A percentile compares a stretch with the other conserved stretches of the same genome.
Conservation (phyloP, 2,888 invertebrate genomes). For the Heliconius erato region DNA sequence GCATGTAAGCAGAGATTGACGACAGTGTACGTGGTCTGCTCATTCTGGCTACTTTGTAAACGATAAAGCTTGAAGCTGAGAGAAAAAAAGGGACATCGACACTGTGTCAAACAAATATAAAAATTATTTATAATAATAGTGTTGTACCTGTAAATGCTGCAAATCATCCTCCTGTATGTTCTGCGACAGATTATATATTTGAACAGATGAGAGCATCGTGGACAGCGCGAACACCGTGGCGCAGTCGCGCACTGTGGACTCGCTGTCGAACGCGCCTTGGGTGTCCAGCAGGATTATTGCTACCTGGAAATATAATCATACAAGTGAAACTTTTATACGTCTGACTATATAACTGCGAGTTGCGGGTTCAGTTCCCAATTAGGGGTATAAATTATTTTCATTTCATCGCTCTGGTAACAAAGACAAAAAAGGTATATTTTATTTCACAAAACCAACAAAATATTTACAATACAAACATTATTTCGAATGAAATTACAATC, state of each 20-base stretch:
- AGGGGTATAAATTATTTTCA: neutral
- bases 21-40: too few relatives aligned
- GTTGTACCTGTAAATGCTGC: constrained; percentile 93
- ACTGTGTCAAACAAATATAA: neutral
- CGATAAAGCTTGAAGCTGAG: too few relatives aligned
- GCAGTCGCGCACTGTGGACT: constrained; percentile 99
- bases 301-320: constrained; percentile 80
- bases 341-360: neutral
- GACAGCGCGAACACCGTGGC: constrained; percentile 99
- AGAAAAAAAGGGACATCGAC: too few relatives aligned
- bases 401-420: neutral
- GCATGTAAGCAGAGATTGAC: too few relatives aligned
- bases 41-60: too few relatives aligned
- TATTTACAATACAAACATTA: too few relatives aligned
- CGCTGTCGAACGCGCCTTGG: constrained; percentile 98
- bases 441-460: too few relatives aligned
- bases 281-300: constrained; percentile 97
- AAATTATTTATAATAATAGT: neutral
- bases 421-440: neutral
- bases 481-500: too few relatives aligned
- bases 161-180: constrained; percentile 99
- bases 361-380: neutral
- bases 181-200: constrained; percentile 97
- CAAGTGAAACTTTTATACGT: too few relatives aligned
- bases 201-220: constrained; percentile 99